These are phyloP conservation scores for Elymnias hypermnestra DNA, from an alignment of 1,140 invertebrate genomes.

Conservation along the genomic window DNA sequence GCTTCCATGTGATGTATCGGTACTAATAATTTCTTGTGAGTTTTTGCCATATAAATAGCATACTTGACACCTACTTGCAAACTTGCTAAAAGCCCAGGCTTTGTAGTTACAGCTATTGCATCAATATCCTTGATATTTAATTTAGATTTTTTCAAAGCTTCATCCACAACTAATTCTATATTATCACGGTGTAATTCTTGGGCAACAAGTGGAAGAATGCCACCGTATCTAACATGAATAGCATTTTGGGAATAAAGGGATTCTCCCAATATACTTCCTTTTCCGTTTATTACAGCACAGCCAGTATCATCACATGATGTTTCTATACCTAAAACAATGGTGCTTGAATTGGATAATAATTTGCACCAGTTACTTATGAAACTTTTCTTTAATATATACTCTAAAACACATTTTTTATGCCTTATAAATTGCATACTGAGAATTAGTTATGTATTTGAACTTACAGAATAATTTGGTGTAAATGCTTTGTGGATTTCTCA, in stretches of 20 bases:
- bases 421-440: too few species aligned
- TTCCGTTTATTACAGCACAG: conserved; percentile 87
- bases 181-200: conserved; percentile 87
- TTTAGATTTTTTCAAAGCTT: conserved; percentile 81
- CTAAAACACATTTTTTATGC: too few species aligned
- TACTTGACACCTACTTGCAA: conserved; percentile 89
- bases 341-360: background rate
- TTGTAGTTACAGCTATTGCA: conserved; percentile 93
- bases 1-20: conserved; percentile 99
- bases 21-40: conserved; percentile 89
- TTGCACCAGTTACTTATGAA: too few species aligned
- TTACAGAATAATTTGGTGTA: too few species aligned
- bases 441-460: too few species aligned
- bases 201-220: conserved; percentile 93
- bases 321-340: conserved; percentile 86
- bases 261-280: conserved; percentile 87
- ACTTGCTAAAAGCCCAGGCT: conserved; percentile 90
- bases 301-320: conserved; percentile 99
- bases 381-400: too few species aligned
- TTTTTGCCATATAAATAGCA: conserved; percentile 86
- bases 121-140: conserved; percentile 85
- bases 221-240: conserved; percentile 89
- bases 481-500: too few species aligned
- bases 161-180: conserved; percentile 85
- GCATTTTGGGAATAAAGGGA: conserved; percentile 85